Evolutionary conservation across 2,113 vertebrate species (phyloP).

Genomic region (Oryzias woworae): DNA sequence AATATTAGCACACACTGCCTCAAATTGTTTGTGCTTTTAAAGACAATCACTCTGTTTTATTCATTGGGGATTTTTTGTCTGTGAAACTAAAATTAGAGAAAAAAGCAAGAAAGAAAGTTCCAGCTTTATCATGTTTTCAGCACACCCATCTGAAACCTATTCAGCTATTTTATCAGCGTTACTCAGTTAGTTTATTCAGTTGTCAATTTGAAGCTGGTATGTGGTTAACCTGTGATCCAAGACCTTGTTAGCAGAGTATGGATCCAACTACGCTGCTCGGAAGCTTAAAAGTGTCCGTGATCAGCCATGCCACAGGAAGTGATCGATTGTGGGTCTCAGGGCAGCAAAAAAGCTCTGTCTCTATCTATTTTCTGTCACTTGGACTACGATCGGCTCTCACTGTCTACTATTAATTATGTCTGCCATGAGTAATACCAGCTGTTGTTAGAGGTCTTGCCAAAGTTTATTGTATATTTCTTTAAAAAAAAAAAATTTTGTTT

Average conservation of each 20-base stretch:
- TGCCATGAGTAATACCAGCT: conserved; percentile 51
- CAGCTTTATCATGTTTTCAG: no score
- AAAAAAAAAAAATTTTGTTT: neutral
- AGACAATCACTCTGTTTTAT: no score
- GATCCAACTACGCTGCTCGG: conserved; percentile 77
- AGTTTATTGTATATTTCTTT: conserved; percentile 9
- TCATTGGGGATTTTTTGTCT: no score
- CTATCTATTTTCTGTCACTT: conserved; percentile 66
- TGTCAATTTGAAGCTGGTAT: conserved; percentile 12
- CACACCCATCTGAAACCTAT: no score
- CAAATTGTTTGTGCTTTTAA: no score
- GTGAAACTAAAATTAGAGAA: no score
- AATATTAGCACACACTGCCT: no score
- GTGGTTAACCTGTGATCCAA: conserved; percentile 66
- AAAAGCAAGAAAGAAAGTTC: no score
- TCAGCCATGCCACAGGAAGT: conserved; percentile 74
- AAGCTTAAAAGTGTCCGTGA: conserved; percentile 75
- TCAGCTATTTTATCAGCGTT: no score
- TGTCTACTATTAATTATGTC: conserved; percentile 51
- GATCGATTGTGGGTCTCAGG: conserved; percentile 74
- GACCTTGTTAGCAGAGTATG: conserved; percentile 66
- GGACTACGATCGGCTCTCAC: conserved; percentile 41
- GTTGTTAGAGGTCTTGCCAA: conserved; percentile 26
- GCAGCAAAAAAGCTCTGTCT: conserved; percentile 65
- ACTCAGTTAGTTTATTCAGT: no score